phyloP scores from a whole-genome alignment of 2,888 invertebrate species.

The Crocallis elinguaria region DNA sequence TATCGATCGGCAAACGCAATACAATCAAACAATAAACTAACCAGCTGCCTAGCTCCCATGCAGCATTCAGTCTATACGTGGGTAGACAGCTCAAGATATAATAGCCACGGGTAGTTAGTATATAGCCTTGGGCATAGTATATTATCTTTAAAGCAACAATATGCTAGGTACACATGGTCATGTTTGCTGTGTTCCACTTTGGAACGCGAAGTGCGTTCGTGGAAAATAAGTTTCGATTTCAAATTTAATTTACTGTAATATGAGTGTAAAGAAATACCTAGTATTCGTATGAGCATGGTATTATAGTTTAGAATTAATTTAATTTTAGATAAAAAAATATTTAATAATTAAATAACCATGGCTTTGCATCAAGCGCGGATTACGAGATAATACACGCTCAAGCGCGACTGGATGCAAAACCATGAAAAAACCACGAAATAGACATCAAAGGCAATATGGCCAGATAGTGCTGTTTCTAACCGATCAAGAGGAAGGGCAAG shows the following conservation, averaged over 20 bases:
- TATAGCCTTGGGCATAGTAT: slow-evolving; percentile 31
- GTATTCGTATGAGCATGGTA: no score
- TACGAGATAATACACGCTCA: no score
- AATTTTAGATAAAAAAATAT: no score
- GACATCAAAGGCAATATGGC: no score
- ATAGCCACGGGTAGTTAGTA: slow-evolving; percentile 21
- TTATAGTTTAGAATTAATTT: no score
- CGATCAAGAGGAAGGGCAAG: no score
- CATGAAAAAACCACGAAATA: no score
- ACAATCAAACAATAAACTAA: slow-evolving; percentile 42
- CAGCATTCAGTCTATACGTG: slow-evolving; percentile 13
- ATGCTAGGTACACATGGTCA: not conserved
- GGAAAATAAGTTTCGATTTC: not conserved
- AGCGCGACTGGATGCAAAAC: no score
- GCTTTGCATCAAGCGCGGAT: no score
- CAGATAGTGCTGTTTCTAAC: no score
- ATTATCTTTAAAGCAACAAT: not conserved
- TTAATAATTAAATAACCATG: no score
- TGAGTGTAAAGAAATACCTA: no score
- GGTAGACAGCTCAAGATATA: slow-evolving; percentile 27
- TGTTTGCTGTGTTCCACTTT: not conserved
- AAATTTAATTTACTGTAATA: slow-evolving; percentile 4
- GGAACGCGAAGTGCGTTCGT: not conserved
- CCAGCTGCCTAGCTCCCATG: slow-evolving; percentile 33
- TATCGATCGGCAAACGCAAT: slow-evolving; percentile 47